These are phyloP conservation scores for Gracilinanus agilis DNA, from an alignment of 2,113 vertebrate genomes.

Conservation along the genomic window DNA sequence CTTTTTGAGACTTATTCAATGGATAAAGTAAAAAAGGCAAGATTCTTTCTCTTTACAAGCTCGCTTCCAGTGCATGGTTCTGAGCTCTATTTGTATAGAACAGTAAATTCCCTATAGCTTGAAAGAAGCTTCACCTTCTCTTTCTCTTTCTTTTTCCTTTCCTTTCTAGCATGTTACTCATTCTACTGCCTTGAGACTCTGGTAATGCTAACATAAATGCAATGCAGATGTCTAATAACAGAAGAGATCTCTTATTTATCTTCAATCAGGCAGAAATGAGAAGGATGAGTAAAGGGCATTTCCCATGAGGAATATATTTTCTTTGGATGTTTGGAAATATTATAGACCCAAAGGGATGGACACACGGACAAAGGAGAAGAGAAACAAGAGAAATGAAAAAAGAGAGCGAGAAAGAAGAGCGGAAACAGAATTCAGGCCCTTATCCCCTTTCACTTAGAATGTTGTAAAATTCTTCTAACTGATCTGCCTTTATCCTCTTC, in stretches of 20 bases:
- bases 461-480: background rate
- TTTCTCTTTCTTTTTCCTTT: background rate
- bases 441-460: background rate
- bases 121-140: background rate
- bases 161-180: slow-evolving; percentile 2
- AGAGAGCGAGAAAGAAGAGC: background rate
- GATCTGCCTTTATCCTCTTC: background rate
- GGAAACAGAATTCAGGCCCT: background rate
- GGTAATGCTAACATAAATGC: slow-evolving; percentile 15
- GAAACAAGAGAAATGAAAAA: background rate
- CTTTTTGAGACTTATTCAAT: background rate
- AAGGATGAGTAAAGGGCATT: slow-evolving; percentile 35
- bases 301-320: slow-evolving; percentile 10
- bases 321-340: slow-evolving; percentile 24
- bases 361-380: background rate
- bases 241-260: slow-evolving; percentile 32
- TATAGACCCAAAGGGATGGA: background rate
- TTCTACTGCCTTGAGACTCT: slow-evolving; percentile 16
- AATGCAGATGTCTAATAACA: slow-evolving; percentile 40
- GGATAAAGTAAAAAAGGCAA: background rate
- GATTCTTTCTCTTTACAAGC: background rate
- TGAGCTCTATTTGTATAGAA: background rate
- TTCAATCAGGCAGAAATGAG: slow-evolving; percentile 32
- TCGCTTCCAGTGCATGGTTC: background rate
- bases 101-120: background rate